Evolutionary conservation across 2,113 vertebrate genomes (phyloP).

Genomic region (Capreolus pygargus): DNA sequence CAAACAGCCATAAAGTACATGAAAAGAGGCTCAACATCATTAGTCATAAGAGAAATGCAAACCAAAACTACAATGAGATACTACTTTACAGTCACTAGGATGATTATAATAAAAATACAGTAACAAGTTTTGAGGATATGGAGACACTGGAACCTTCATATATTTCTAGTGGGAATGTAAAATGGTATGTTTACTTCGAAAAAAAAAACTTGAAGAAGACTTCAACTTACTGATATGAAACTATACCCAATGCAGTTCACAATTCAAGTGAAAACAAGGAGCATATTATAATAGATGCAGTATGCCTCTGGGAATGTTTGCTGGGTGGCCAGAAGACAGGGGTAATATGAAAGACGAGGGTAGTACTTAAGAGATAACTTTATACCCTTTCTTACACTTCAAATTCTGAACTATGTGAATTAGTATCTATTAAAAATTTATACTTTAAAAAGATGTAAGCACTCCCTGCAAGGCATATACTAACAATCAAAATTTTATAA

Average conservation of each 20-base stretch:
- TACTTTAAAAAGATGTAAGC: background rate
- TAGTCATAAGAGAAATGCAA: background rate
- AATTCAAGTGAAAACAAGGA: background rate
- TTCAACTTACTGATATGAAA: background rate
- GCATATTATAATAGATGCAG: background rate
- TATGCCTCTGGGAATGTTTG: background rate
- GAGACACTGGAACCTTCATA: background rate
- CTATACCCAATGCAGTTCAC: background rate
- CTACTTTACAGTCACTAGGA: background rate
- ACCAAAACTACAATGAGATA: conserved; percentile 20
- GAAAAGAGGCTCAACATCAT: background rate
- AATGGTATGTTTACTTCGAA: background rate
- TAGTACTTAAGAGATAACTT: background rate
- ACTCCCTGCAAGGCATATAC: background rate
- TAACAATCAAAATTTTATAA: background rate
- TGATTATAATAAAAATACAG: background rate
- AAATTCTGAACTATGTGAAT: background rate
- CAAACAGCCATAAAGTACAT: background rate
- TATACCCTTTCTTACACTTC: background rate
- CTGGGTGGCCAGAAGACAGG: background rate
- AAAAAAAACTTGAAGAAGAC: background rate
- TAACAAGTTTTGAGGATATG: background rate
- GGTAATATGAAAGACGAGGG: background rate
- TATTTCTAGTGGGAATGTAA: background rate
- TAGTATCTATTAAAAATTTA: background rate